A percentile compares a stretch with the other conserved stretches of the same genome.
phyloP scores from a whole-genome alignment of 2,797 vertebrate genomes.

The Tiaroga cobitis region DNA sequence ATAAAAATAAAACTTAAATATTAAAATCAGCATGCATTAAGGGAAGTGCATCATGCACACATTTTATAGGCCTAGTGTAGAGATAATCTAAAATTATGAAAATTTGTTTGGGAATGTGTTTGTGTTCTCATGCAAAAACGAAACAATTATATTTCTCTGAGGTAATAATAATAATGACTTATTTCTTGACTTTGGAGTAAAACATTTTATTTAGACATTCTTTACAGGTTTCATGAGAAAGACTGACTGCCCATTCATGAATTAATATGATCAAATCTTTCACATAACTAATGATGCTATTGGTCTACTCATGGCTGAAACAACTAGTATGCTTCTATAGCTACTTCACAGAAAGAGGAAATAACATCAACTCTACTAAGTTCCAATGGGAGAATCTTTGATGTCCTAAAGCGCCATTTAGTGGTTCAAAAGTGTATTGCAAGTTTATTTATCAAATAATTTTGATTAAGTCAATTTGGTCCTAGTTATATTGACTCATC shows the following conservation, averaged over 20 bases:
- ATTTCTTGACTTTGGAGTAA: neutral
- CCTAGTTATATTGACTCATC: neutral
- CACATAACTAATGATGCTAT: neutral
- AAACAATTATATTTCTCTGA: neutral
- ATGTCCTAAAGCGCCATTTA: constrained; percentile 42
- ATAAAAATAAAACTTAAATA: neutral
- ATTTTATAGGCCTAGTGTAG: too few species aligned
- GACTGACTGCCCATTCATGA: neutral
- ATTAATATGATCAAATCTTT: neutral
- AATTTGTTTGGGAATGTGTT: neutral
- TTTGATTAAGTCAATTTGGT: neutral
- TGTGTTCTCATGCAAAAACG: neutral
- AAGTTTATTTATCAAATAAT: neutral
- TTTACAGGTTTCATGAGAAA: neutral
- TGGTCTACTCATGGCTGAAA: neutral
- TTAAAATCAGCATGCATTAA: too few species aligned
- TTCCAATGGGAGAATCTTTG: neutral
- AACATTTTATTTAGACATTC: neutral
- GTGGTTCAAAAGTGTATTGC: constrained; percentile 32
- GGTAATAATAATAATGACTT: neutral
- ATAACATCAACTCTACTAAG: neutral
- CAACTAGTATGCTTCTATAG: neutral
- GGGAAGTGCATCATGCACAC: too few species aligned
- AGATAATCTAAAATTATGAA: neutral
- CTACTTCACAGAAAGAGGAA: neutral